phyloP scores from a whole-genome alignment of 2,797 vertebrate species.

The Hybognathus amarus region DNA sequence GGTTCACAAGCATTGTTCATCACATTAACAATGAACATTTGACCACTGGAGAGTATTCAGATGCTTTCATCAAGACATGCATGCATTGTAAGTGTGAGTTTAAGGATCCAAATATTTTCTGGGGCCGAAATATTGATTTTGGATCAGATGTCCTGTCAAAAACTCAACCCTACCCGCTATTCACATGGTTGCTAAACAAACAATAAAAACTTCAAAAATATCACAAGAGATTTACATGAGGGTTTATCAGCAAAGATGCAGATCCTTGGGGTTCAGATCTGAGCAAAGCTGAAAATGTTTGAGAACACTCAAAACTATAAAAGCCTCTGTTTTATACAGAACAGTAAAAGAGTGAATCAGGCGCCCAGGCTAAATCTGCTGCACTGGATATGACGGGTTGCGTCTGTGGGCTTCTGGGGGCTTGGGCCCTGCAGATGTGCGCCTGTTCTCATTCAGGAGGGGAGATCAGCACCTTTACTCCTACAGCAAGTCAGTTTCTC shows the following conservation, averaged over 20 bases:
- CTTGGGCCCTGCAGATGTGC: conserved; percentile 37
- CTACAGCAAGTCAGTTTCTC: conserved; percentile 66
- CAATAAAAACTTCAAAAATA: conserved; percentile 8
- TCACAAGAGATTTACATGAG: conserved; percentile 26
- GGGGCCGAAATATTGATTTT: background rate
- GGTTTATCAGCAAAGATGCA: conserved; percentile 32
- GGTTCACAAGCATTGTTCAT: background rate
- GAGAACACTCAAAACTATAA: conserved; percentile 17
- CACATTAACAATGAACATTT: background rate
- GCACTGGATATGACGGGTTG: conserved; percentile 6
- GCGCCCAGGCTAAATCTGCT: conserved; percentile 38
- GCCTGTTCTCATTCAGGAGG: conserved; percentile 66
- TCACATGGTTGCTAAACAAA: conserved; percentile 14
- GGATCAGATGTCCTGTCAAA: conserved; percentile 3
- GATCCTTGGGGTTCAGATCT: conserved; percentile 29
- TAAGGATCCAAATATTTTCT: background rate
- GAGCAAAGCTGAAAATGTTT: conserved; percentile 27
- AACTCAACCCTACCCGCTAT: background rate
- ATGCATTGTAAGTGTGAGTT: background rate
- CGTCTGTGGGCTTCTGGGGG: conserved; percentile 24
- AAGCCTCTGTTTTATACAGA: background rate
- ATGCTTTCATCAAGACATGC: no score
- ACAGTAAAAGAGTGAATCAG: conserved; percentile 38
- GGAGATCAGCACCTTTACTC: conserved; percentile 67
- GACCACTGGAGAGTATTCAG: background rate